These are phyloP conservation scores for Caenorhabditis panamensis DNA, from an alignment of 2,888 invertebrate species.

Conservation along the genomic window DNA sequence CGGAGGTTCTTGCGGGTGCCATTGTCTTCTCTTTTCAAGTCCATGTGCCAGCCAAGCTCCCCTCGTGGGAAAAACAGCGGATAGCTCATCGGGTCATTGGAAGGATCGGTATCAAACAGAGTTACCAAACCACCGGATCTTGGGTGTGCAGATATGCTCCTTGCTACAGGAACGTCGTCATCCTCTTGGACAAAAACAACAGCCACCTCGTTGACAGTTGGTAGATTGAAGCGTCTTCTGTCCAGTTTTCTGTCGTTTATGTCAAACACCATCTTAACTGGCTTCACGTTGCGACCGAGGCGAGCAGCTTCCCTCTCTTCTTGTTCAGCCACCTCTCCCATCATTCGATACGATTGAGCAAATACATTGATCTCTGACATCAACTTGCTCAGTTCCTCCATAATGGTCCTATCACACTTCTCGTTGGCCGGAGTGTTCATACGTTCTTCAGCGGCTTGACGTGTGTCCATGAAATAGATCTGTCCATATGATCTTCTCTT, in stretches of 20 bases:
- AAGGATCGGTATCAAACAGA: constrained; percentile 78
- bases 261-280: not conserved
- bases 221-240: not conserved
- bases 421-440: not conserved
- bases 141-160: constrained; percentile 79
- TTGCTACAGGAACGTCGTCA: constrained; percentile 64
- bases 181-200: constrained; percentile 65
- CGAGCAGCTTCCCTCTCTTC: not conserved
- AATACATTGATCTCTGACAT: constrained; percentile 9
- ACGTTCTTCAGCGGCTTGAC: constrained; percentile 39
- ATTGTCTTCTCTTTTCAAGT: constrained; percentile 14
- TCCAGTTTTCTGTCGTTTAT: not conserved
- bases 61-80: constrained; percentile 80
- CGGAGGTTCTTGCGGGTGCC: not conserved
- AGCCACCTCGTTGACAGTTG: constrained; percentile 64
- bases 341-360: constrained; percentile 38
- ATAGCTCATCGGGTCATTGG: constrained; percentile 82
- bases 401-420: not conserved
- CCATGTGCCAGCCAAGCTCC: constrained; percentile 66
- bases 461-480: constrained; percentile 48
- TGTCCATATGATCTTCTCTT: not conserved
- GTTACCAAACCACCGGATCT: constrained; percentile 47
- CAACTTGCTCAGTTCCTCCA: not conserved
- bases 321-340: constrained; percentile 32
- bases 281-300: not conserved